phyloP scores from a whole-genome alignment of 2,113 vertebrate species.

The Bothrops jararaca region DNA sequence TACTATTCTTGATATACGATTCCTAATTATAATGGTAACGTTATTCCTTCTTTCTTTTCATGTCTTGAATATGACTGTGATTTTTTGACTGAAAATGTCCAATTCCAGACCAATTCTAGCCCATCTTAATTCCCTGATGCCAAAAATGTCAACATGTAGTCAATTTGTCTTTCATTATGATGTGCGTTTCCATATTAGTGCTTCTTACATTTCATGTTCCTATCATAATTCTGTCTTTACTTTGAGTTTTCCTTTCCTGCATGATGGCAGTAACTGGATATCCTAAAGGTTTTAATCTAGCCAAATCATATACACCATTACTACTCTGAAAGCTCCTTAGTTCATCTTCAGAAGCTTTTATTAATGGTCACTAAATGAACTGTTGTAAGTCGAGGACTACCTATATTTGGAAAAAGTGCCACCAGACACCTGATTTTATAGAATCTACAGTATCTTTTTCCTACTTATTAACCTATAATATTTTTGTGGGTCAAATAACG shows the following conservation, averaged over 20 bases:
- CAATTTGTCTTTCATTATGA: neutral
- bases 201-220: neutral
- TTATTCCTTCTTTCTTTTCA: neutral
- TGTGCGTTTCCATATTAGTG: neutral
- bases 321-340: neutral
- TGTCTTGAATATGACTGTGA: neutral
- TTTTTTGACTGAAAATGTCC: neutral
- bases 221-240: neutral
- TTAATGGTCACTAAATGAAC: neutral
- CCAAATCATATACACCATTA: neutral
- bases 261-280: neutral
- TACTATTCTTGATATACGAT: neutral
- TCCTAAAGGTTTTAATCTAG: neutral
- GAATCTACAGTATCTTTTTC: neutral
- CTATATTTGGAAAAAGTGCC: neutral
- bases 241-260: neutral
- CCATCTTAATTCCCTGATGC: neutral
- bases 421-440: neutral
- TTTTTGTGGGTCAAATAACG: constrained; percentile 31
- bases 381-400: too few species aligned
- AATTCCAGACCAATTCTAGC: neutral
- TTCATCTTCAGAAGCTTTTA: neutral
- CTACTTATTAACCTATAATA: neutral
- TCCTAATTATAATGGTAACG: neutral
- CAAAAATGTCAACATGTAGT: neutral